Conservation (phyloP, 2,113 vertebrate species). For the Paraplagusia blochii region DNA sequence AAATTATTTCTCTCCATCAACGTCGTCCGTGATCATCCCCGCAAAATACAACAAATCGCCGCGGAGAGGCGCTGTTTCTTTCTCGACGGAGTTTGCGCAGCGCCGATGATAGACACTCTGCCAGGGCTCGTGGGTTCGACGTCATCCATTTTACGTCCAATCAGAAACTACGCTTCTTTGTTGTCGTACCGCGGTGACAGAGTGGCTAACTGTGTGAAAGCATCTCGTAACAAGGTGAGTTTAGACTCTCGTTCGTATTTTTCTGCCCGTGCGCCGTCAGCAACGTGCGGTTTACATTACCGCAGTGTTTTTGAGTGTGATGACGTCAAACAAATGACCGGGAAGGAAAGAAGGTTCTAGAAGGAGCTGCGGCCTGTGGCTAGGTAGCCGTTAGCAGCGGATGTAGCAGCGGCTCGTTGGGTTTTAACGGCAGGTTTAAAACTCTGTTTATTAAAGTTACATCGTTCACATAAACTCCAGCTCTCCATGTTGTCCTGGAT, state of each 20-base stretch:
- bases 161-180: slow-evolving; percentile 59
- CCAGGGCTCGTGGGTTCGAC: slow-evolving; percentile 23
- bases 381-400: slow-evolving; percentile 34
- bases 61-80: slow-evolving; percentile 38
- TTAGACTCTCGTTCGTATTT: background rate
- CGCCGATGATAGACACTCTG: slow-evolving; percentile 18
- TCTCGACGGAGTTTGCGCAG: background rate
- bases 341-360: background rate
- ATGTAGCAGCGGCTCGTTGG: slow-evolving; percentile 47
- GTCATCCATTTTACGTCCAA: slow-evolving; percentile 47
- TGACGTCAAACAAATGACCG: background rate
- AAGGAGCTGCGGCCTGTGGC: slow-evolving; percentile 41
- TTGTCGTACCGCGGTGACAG: slow-evolving; percentile 54
- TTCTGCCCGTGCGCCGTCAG: background rate
- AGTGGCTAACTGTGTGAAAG: slow-evolving; percentile 43
- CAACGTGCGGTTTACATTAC: rapidly evolving
- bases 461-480: too few species aligned
- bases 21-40: background rate
- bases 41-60: slow-evolving; percentile 4
- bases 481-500: too few species aligned
- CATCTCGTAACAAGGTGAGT: slow-evolving; percentile 64
- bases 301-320: rapidly evolving
- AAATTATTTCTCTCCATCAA: too few species aligned
- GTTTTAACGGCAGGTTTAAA: too few species aligned
- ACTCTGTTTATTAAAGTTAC: too few species aligned